These are phyloP conservation scores for Tipula helvola DNA, from an alignment of 2,888 invertebrate genomes.

Conservation along the genomic window DNA sequence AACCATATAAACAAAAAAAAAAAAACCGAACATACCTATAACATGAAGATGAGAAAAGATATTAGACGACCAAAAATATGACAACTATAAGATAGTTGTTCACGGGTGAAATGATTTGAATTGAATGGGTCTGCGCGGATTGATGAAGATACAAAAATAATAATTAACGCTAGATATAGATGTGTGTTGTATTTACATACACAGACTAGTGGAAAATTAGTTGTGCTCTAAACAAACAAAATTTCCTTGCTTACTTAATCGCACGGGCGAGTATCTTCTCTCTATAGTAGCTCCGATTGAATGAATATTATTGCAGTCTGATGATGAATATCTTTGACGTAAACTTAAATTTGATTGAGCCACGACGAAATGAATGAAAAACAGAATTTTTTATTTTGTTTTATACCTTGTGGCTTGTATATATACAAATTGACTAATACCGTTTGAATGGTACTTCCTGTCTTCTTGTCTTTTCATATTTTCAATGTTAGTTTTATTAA, in stretches of 20 bases:
- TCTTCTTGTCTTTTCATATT: not conserved
- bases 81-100: not conserved
- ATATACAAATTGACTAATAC: not conserved
- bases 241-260: not conserved
- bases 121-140: not conserved
- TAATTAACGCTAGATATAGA: not conserved
- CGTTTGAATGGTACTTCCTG: slow-evolving; percentile 4
- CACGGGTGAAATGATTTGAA: not conserved
- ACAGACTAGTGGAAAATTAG: not conserved
- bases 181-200: not conserved
- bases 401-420: too few relatives aligned
- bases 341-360: not conserved
- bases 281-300: not conserved
- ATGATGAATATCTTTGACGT: not conserved
- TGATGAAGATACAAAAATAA: not conserved
- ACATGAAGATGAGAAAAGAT: not conserved
- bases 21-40: not conserved
- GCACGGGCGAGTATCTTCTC: too few relatives aligned
- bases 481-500: not conserved
- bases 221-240: not conserved
- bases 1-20: not conserved
- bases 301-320: not conserved
- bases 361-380: not conserved
- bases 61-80: not conserved
- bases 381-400: not conserved